A percentile compares a stretch with the other conserved stretches of the same genome.
Evolutionary conservation across 2,113 vertebrate species (phyloP).

Genomic region (Gallinago undulata): DNA sequence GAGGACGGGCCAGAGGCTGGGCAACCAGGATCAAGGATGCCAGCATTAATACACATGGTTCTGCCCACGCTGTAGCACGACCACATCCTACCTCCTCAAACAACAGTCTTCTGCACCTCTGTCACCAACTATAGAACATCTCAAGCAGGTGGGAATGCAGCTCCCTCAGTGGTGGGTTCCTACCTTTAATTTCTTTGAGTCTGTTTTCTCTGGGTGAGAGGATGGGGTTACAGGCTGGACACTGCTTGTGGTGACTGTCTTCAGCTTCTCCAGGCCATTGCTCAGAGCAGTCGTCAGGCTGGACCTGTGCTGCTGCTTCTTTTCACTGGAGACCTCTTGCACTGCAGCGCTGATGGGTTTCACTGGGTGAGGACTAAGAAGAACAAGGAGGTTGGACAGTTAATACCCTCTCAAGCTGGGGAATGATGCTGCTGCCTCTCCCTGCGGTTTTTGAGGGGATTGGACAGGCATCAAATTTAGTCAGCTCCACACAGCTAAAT

Average conservation of each 20-base stretch:
- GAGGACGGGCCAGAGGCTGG: not conserved
- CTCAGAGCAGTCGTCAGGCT: constrained; percentile 78
- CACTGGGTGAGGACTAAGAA: constrained; percentile 87
- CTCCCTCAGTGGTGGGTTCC: not conserved
- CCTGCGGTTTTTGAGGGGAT: not conserved
- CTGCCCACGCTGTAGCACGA: not conserved
- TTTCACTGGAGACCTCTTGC: constrained; percentile 69
- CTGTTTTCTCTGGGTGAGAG: constrained; percentile 68
- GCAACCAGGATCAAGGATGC: too few species aligned
- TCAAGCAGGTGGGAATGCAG: rapidly evolving
- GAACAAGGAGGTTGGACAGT: not conserved
- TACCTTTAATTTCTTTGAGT: constrained; percentile 82
- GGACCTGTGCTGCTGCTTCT: constrained; percentile 73
- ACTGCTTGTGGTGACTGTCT: constrained; percentile 71
- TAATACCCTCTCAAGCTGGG: not conserved
- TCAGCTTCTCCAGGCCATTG: constrained; percentile 86
- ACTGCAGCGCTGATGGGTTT: constrained; percentile 83
- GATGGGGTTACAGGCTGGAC: constrained; percentile 74
- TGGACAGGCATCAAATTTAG: not conserved
- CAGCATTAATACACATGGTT: not conserved
- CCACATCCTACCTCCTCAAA: not conserved
- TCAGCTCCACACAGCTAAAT: not conserved
- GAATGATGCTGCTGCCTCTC: not conserved
- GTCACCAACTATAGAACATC: not conserved
- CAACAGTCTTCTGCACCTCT: not conserved